Percentiles rank a stretch among this genome's conserved stretches.
These are phyloP conservation scores for Etheostoma spectabile DNA, from an alignment of 2,113 vertebrate species.

Conservation along the genomic window DNA sequence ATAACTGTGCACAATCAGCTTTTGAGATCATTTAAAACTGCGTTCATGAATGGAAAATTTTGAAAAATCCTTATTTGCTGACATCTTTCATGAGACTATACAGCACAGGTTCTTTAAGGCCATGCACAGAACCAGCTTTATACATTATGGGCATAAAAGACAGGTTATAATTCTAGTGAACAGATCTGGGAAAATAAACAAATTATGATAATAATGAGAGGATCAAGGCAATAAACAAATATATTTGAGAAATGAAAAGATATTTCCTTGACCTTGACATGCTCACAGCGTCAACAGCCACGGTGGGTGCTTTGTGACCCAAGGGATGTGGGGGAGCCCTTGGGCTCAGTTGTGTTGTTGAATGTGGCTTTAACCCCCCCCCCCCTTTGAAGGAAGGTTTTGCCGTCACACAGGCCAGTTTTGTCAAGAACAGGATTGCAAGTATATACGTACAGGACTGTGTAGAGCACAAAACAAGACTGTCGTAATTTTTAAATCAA, in stretches of 20 bases:
- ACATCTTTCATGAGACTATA: background rate
- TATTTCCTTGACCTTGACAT: background rate
- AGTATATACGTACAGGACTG: too few species aligned
- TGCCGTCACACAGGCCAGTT: too few species aligned
- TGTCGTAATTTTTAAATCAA: too few species aligned
- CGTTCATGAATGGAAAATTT: background rate
- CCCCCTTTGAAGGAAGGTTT: too few species aligned
- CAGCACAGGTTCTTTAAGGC: background rate
- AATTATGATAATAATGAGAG: background rate
- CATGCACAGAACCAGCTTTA: background rate
- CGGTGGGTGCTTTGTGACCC: too few species aligned
- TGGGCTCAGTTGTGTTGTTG: too few species aligned
- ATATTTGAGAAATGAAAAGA: background rate
- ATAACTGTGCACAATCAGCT: background rate
- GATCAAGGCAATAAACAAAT: background rate
- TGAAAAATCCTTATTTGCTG: background rate
- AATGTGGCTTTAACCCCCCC: too few species aligned
- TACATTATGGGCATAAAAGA: background rate
- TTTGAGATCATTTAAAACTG: background rate
- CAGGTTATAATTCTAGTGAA: background rate
- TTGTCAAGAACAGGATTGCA: too few species aligned
- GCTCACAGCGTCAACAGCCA: background rate
- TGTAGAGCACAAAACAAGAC: too few species aligned
- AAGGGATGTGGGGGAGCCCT: too few species aligned
- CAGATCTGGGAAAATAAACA: background rate